These are phyloP conservation scores for Endotricha flammealis DNA, from an alignment of 2,888 invertebrate species.

Conservation along the genomic window DNA sequence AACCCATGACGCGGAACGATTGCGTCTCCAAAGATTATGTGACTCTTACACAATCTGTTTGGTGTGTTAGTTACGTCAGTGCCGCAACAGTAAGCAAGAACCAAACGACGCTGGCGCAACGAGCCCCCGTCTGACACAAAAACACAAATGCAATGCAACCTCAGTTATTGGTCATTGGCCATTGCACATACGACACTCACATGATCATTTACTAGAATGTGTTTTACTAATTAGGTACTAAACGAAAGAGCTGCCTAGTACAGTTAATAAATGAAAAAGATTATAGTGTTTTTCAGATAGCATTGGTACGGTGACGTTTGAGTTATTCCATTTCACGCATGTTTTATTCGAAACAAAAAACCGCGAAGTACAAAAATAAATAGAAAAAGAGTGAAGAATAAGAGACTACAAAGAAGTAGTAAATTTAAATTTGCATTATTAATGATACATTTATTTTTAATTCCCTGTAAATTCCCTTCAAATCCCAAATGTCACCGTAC, in stretches of 20 bases:
- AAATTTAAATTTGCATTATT: too few species aligned
- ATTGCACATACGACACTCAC: not conserved
- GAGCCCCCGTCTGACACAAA: slow-evolving; percentile 49
- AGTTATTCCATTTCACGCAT: too few species aligned
- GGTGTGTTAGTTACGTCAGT: slow-evolving; percentile 40
- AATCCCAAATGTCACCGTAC: too few species aligned
- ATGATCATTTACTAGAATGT: not conserved
- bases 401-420: too few species aligned
- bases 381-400: too few species aligned
- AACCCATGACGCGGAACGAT: slow-evolving; percentile 44
- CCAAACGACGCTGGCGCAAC: slow-evolving; percentile 37
- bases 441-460: too few species aligned
- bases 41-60: slow-evolving; percentile 55
- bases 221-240: not conserved
- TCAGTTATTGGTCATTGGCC: not conserved
- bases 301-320: too few species aligned
- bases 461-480: too few species aligned
- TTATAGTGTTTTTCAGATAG: too few species aligned
- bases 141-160: slow-evolving; percentile 47
- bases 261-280: too few species aligned
- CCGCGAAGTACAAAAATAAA: too few species aligned
- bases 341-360: too few species aligned
- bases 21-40: slow-evolving; percentile 43
- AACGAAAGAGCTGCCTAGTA: not conserved
- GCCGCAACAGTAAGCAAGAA: slow-evolving; percentile 17